phyloP scores from a whole-genome alignment of 1,140 invertebrate species.

The Drosophila lacertosa region DNA sequence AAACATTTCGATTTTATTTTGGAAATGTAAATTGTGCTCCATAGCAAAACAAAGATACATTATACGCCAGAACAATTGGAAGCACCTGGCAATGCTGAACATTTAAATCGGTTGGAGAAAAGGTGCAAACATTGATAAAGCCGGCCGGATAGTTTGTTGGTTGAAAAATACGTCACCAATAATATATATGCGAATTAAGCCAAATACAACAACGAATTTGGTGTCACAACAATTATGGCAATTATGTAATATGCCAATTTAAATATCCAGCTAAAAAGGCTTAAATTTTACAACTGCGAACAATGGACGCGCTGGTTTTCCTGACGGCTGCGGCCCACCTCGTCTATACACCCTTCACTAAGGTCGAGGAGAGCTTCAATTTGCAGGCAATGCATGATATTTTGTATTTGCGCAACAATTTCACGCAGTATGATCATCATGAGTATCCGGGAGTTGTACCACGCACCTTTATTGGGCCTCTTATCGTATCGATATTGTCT shows the following conservation, averaged over 20 bases:
- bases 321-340: conserved; percentile 91
- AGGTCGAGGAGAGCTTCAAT: conserved; percentile 99
- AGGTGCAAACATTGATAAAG: conserved; percentile 9
- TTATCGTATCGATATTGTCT: conserved; percentile 92
- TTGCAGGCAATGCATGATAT: conserved; percentile 99
- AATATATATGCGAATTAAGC: conserved; percentile 35
- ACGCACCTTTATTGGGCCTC: conserved; percentile 96
- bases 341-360: conserved; percentile 96
- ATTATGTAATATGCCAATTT: conserved; percentile 64
- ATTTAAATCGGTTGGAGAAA: conserved; percentile 7
- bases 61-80: background rate
- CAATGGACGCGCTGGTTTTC: conserved; percentile 85
- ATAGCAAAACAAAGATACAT: conserved; percentile 27
- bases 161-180: conserved; percentile 23
- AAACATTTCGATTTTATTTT: conserved; percentile 71
- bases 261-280: conserved; percentile 22
- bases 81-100: conserved; percentile 18
- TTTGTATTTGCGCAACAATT: conserved; percentile 93
- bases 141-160: conserved; percentile 27
- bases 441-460: conserved; percentile 99
- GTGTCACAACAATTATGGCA: conserved; percentile 45
- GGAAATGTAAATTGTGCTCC: conserved; percentile 56
- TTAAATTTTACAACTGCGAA: conserved; percentile 9
- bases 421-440: conserved; percentile 98
- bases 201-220: conserved; percentile 38